Base-by-base conservation (phyloP, 2,797 vertebrate species). In the Protosalanx chinensis region DNA sequence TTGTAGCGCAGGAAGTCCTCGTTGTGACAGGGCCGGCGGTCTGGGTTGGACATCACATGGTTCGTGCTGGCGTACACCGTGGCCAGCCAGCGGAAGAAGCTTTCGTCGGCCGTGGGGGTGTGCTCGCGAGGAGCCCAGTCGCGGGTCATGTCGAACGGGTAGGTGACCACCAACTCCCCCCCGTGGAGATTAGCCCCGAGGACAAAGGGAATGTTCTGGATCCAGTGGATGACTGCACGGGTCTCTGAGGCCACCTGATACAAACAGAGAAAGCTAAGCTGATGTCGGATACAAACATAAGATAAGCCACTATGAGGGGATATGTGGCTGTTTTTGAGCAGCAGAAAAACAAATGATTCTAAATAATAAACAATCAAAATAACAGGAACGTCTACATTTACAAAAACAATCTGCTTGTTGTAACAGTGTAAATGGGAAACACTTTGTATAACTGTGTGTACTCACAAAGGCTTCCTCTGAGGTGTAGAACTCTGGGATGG, bases 131-230 rank as follows among this genome's bases (percentile, higher is more conserved):
- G 95, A 23, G 91, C 92, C 96, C 96, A 97, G 67, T 95, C 94
- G 0, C 94, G 93, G 2, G 93, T 95, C 93, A 96, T 96, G 91
- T 99, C 97, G 0, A 87, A 98, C 1, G 97, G 97, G 76, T 98
- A 99, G 8, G 94, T 92, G 56, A 98, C 93, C 82, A 98, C 96
- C 71, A 98, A 88, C 64, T 98, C 96, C 0, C 96, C 97, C 0
- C 97, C 97, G 0, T 99, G 97, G 68, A 99, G 88, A 86, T 98
- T 99, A 18, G 96, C 97, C 0, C 97, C 94, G 67, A 99, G 92
- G 80, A 98, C 95, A 4, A 99, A 99, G 0, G 97, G 96, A 49
- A 96, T 94, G 1, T 95, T 93, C 87, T 96, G 91, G 96, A 99
- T 99, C 97, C 97, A 99, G 79, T 82, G 92, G 70, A 99, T 98